Evolutionary conservation across 2,888 invertebrate genomes (phyloP).

Genomic region (Aphodius sticticus): DNA sequence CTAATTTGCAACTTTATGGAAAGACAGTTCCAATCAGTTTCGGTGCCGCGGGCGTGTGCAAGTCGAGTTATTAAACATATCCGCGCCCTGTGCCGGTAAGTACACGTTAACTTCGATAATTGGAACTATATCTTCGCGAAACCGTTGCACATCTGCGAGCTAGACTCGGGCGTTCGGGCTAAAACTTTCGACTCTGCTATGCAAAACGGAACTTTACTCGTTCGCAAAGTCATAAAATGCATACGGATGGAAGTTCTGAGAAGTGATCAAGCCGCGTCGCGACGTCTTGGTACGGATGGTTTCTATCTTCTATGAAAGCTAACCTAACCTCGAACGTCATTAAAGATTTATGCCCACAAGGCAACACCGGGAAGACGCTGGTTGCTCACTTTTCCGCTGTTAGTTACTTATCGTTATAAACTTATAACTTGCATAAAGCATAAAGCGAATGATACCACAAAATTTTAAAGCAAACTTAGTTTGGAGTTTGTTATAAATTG

Average conservation of each 20-base stretch:
- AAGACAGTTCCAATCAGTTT: neutral
- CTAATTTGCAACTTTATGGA: neutral
- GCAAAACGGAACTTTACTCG: neutral
- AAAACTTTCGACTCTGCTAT: neutral
- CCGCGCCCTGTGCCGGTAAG: neutral
- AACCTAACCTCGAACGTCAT: neutral
- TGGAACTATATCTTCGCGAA: neutral
- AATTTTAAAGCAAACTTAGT: too few relatives aligned
- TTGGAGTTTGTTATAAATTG: too few relatives aligned
- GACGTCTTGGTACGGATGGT: neutral
- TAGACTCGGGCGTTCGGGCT: neutral
- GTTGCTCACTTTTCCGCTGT: neutral
- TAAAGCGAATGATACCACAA: too few relatives aligned
- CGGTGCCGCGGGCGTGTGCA: neutral
- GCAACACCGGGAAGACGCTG: neutral
- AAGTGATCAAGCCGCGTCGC: neutral
- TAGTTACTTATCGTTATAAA: too few relatives aligned
- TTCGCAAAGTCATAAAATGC: neutral
- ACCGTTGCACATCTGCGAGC: neutral
- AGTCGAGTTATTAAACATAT: neutral
- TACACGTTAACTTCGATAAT: slow-evolving; percentile 4
- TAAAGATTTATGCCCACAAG: neutral
- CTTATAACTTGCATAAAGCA: too few relatives aligned
- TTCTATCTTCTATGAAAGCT: neutral
- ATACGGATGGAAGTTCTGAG: neutral